These are phyloP conservation scores for Leuctra nigra DNA, from an alignment of 2,888 invertebrate genomes.

Conservation along the genomic window DNA sequence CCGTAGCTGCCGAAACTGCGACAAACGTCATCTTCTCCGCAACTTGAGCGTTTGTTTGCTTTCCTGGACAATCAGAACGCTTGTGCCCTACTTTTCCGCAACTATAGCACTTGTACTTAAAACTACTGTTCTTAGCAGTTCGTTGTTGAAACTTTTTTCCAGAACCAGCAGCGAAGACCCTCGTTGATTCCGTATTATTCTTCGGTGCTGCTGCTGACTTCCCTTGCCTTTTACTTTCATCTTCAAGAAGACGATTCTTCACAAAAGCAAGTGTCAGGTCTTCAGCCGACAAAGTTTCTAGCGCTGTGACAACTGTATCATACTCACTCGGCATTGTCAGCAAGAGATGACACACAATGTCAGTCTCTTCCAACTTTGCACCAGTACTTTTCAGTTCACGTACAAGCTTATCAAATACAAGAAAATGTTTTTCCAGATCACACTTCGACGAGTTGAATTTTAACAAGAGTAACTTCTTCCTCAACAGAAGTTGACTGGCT, in stretches of 20 bases:
- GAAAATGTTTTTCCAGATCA: not conserved
- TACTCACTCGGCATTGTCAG: not conserved
- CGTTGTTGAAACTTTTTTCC: not conserved
- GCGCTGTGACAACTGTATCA: not conserved
- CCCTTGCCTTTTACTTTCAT: not conserved
- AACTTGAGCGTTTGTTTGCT: not conserved
- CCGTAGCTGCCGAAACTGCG: too few relatives aligned
- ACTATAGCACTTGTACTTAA: not conserved
- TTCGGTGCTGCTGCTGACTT: not conserved
- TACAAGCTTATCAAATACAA: not conserved
- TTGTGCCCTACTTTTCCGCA: not conserved
- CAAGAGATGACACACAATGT: constrained; percentile 15
- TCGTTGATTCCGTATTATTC: not conserved
- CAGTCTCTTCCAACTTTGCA: constrained; percentile 5
- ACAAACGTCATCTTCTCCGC: not conserved
- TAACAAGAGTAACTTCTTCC: not conserved
- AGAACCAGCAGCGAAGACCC: not conserved
- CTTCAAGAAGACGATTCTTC: not conserved
- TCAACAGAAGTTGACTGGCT: not conserved
- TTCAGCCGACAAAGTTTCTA: not conserved
- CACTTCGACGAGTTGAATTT: not conserved
- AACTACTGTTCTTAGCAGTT: not conserved
- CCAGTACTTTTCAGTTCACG: not conserved
- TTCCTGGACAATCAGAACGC: not conserved
- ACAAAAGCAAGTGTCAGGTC: not conserved